These are phyloP conservation scores for Lamproptera curius DNA, from an alignment of 2,888 invertebrate genomes.

Conservation along the genomic window DNA sequence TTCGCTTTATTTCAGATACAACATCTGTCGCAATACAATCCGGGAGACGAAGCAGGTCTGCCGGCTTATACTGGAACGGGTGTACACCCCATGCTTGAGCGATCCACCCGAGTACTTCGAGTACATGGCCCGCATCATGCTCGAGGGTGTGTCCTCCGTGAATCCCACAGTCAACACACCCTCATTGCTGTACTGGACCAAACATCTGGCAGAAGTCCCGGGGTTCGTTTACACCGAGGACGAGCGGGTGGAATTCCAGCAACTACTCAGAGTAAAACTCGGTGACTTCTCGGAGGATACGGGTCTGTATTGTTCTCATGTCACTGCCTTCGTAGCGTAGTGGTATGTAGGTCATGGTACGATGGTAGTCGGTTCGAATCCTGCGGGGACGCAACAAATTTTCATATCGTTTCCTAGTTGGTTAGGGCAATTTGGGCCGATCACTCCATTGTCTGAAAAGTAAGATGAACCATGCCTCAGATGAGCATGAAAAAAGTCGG, in stretches of 20 bases:
- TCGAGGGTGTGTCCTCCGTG: conserved; percentile 80
- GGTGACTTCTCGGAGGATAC: conserved; percentile 27
- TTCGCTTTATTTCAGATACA: conserved; percentile 80
- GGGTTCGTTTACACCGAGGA: conserved; percentile 55
- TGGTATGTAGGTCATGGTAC: too few species aligned
- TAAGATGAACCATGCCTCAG: too few species aligned
- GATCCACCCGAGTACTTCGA: conserved; percentile 75
- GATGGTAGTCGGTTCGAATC: too few species aligned
- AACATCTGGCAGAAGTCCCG: conserved; percentile 64
- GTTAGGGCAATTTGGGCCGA: neutral
- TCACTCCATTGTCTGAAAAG: too few species aligned
- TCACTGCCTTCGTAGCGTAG: too few species aligned
- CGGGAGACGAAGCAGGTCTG: conserved; percentile 78
- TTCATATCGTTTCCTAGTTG: neutral
- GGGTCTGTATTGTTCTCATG: conserved; percentile 19
- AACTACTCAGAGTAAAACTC: conserved; percentile 24
- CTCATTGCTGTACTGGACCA: conserved; percentile 67
- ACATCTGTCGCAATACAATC: conserved; percentile 78
- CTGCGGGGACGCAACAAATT: too few species aligned
- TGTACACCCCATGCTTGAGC: conserved; percentile 76
- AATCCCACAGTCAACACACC: conserved; percentile 70
- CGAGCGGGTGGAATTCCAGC: conserved; percentile 29
- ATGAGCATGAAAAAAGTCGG: too few species aligned
- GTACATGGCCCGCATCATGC: conserved; percentile 76
- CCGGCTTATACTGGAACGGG: conserved; percentile 67